Evolutionary conservation across 2,113 vertebrate species (phyloP).

Genomic region (Rhodinocichla rosea): DNA sequence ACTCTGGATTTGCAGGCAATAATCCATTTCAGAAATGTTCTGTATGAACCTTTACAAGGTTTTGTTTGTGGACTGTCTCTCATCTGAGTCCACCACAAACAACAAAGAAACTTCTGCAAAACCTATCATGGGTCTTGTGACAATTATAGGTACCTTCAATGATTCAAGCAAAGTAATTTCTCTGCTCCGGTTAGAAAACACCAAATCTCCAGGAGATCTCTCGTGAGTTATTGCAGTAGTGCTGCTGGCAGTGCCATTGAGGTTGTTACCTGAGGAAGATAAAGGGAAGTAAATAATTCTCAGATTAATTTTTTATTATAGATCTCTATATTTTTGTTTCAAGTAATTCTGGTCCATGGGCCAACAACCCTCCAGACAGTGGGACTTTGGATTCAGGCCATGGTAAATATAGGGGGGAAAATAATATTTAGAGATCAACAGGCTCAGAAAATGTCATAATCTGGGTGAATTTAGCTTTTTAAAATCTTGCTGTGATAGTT

Average conservation of each 20-base stretch:
- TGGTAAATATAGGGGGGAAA: neutral
- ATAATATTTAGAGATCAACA: neutral
- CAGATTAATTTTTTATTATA: neutral
- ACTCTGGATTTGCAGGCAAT: neutral
- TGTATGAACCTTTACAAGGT: neutral
- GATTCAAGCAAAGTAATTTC: neutral
- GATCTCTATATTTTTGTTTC: neutral
- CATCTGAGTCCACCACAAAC: neutral
- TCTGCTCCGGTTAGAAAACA: neutral
- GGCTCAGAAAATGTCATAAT: neutral
- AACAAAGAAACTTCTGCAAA: neutral
- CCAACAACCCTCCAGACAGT: neutral
- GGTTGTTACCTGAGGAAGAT: neutral
- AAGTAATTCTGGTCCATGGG: neutral
- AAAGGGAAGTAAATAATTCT: neutral
- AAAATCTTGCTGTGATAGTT: neutral
- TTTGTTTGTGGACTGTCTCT: neutral
- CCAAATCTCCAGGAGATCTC: neutral
- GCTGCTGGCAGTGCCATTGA: neutral
- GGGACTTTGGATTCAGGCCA: neutral
- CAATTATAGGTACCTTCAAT: neutral
- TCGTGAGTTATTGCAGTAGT: neutral
- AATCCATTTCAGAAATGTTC: neutral
- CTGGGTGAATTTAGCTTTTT: neutral
- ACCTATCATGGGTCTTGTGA: neutral